Conservation (phyloP, 2,888 invertebrate genomes). For the Brenthis hecate region DNA sequence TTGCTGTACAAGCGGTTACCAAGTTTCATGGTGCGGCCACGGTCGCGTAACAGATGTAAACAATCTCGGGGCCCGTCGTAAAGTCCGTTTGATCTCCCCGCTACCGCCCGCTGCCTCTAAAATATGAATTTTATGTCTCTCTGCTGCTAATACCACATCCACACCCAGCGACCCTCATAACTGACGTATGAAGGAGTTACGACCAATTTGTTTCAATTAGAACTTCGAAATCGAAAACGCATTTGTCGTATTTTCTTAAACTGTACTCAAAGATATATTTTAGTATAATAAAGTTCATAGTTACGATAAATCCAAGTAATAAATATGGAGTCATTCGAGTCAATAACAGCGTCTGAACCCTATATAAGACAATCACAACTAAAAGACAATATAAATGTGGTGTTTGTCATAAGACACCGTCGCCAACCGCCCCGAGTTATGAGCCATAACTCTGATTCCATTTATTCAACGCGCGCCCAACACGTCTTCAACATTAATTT, state of each 20-base stretch:
- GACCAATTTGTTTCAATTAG: slow-evolving; percentile 38
- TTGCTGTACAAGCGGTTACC: slow-evolving; percentile 60
- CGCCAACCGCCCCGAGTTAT: slow-evolving; percentile 66
- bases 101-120: slow-evolving; percentile 64
- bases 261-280: neutral
- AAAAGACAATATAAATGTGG: slow-evolving; percentile 57
- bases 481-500: slow-evolving; percentile 75
- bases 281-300: neutral
- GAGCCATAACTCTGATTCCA: slow-evolving; percentile 79
- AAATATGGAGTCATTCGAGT: slow-evolving; percentile 17
- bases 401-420: slow-evolving; percentile 59
- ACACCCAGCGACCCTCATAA: slow-evolving; percentile 74
- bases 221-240: slow-evolving; percentile 24
- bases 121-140: slow-evolving; percentile 79
- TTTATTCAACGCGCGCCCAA: slow-evolving; percentile 65
- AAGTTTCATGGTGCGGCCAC: slow-evolving; percentile 72
- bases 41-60: slow-evolving; percentile 79
- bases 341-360: slow-evolving; percentile 27
- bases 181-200: slow-evolving; percentile 44
- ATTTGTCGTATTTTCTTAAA: neutral
- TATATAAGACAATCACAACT: slow-evolving; percentile 41
- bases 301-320: neutral
- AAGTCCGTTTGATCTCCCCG: slow-evolving; percentile 79
- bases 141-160: slow-evolving; percentile 76
- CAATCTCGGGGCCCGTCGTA: slow-evolving; percentile 78